These are phyloP conservation scores for Aegotheles bennettii DNA, from an alignment of 2,113 vertebrate genomes.

Conservation along the genomic window DNA sequence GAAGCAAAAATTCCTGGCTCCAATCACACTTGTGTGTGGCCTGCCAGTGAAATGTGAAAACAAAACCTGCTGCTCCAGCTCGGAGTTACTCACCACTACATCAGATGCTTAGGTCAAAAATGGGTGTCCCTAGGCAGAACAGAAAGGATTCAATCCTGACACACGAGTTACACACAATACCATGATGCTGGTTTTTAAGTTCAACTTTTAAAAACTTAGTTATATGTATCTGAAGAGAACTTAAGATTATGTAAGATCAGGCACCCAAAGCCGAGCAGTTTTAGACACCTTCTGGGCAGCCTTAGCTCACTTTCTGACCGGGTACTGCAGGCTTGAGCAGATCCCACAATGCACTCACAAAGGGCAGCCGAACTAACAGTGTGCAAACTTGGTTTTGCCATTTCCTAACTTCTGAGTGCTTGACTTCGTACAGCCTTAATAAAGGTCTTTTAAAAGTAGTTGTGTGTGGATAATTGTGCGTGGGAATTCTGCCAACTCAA, in stretches of 20 bases:
- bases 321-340: not conserved
- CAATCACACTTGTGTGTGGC: not conserved
- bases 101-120: rapidly evolving
- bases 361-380: not conserved
- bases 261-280: not conserved
- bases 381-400: not conserved
- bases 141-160: not conserved
- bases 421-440: not conserved
- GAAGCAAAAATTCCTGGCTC: not conserved
- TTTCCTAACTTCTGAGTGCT: not conserved
- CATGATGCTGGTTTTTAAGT: rapidly evolving
- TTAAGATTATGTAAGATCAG: not conserved
- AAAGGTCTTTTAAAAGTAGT: conserved; percentile 1
- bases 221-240: rapidly evolving
- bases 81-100: not conserved
- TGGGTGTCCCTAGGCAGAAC: rapidly evolving
- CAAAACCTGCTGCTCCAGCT: not conserved
- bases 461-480: not conserved
- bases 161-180: rapidly evolving
- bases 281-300: not conserved
- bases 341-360: not conserved
- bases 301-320: not conserved
- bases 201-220: not conserved
- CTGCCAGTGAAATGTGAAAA: not conserved
- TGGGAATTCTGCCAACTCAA: conserved; percentile 41